Conservation (phyloP, 2,888 invertebrate genomes). For the Nomada fabriciana region DNA sequence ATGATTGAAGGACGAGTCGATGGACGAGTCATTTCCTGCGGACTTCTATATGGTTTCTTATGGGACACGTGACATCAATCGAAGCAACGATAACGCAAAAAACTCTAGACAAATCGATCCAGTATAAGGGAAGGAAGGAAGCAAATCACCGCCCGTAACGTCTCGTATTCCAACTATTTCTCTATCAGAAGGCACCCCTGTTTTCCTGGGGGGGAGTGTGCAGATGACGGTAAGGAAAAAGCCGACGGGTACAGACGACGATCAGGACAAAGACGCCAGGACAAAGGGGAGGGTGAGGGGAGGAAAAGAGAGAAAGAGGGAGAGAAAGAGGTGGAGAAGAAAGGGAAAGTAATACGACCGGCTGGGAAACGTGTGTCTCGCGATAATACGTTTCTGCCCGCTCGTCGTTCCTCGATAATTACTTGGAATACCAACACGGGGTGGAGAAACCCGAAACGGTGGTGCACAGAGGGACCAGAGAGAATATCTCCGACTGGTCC, state of each 20-base stretch:
- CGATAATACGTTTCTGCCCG: slow-evolving; percentile 66
- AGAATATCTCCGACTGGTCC: too few relatives aligned
- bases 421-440: slow-evolving; percentile 57
- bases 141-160: slow-evolving; percentile 69
- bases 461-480: background rate
- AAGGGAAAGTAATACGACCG: slow-evolving; percentile 60
- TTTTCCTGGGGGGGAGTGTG: slow-evolving; percentile 37
- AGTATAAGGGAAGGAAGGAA: slow-evolving; percentile 45
- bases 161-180: slow-evolving; percentile 73
- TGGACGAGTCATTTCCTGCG: background rate
- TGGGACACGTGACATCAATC: background rate
- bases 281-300: slow-evolving; percentile 26
- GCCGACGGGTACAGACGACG: slow-evolving; percentile 56
- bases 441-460: slow-evolving; percentile 26
- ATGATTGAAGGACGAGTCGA: background rate
- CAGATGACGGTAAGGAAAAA: slow-evolving; percentile 53
- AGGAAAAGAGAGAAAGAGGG: background rate
- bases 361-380: slow-evolving; percentile 60
- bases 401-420: slow-evolving; percentile 68
- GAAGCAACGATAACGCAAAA: slow-evolving; percentile 16
- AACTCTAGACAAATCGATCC: slow-evolving; percentile 69
- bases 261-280: slow-evolving; percentile 57
- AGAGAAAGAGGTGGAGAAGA: slow-evolving; percentile 21
- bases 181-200: slow-evolving; percentile 60
- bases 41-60: background rate